phyloP scores from a whole-genome alignment of 1,140 invertebrate genomes.

The Patella vulgata region DNA sequence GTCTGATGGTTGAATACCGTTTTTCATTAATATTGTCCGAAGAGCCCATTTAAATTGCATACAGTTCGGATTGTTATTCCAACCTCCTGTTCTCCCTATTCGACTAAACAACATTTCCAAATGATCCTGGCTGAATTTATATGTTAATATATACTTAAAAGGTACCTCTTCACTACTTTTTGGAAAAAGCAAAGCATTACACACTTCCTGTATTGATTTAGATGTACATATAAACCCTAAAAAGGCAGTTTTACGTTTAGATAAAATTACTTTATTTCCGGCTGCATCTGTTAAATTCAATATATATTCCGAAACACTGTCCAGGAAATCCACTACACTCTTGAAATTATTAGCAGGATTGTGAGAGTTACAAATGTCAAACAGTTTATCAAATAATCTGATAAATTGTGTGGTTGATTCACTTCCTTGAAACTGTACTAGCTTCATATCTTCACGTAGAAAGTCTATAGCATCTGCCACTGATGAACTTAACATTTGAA shows the following conservation, averaged over 20 bases:
- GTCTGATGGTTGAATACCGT: not conserved
- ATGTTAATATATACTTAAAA: slow-evolving; percentile 1
- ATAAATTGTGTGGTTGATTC: slow-evolving; percentile 5
- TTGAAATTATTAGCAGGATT: not conserved
- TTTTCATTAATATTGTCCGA: not conserved
- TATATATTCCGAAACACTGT: not conserved
- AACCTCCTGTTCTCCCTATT: slow-evolving; percentile 1
- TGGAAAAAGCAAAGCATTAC: not conserved
- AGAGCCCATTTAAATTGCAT: not conserved
- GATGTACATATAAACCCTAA: slow-evolving; percentile 1
- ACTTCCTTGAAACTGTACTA: too few relatives aligned
- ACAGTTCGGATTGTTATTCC: slow-evolving; percentile 10
- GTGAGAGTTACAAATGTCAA: not conserved
- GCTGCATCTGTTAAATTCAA: not conserved
- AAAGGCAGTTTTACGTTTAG: slow-evolving; percentile 3
- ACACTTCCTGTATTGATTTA: not conserved
- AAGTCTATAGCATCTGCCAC: slow-evolving; percentile 8
- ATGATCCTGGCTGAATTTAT: slow-evolving; percentile 8
- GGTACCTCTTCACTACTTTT: too few relatives aligned
- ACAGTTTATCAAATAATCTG: slow-evolving; percentile 1
- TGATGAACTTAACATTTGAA: slow-evolving; percentile 1
- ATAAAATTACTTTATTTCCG: not conserved
- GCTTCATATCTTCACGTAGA: not conserved
- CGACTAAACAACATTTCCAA: not conserved
- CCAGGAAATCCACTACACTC: not conserved